Base-by-base conservation (phyloP, 1,140 invertebrate species). In the Drosophila carrolli region DNA sequence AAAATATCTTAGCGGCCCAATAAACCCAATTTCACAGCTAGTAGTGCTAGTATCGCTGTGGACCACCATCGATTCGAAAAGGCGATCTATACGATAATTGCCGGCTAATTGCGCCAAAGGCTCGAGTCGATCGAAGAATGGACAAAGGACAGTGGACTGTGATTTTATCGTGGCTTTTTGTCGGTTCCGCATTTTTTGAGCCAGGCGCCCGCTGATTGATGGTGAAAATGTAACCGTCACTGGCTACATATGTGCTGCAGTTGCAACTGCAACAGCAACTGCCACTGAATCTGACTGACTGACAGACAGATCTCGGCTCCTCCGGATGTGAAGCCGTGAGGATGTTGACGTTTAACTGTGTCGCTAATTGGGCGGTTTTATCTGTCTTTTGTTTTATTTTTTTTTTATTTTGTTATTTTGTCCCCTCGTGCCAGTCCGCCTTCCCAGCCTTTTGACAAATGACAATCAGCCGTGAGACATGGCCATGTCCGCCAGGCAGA, bases 281-380 rank as follows among this genome's bases (percentile, higher is more conserved):
- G 35, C 23, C 23, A 11, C 29, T 41, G 48, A 57, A 11, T n/a
- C 14, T 46, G 50, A 35, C 27, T 32, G 63, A 32, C 50, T 32
- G 58, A 37, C 27, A 41, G 41, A 32, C 27, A 46, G 41, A 40
- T 58, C 32, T 38, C 43, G 53, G 55, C 62, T 67, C 59, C 74
- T 88, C 84, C 83, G 84, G 84, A 89, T 88, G 84, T 89, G 59
- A 44, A 73, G 83, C 79, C 80, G 83, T 88, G 84, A 88, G 83
- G 83, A 88, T 88, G 83, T 88, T 88, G 84, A 88, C 83, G 83
- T 88, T 88, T 88, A 88, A 88, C 83, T 89, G 83, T 83, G 85
- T 73, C 76, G 84, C 79, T 88, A 88, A 88, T 88, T 88, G 83
- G 83, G 43, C 83, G 84, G 67, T 86, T 81, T 78, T 75, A 66